Evolutionary conservation across 2,113 vertebrate genomes (phyloP).

Genomic region (Holacanthus passer): DNA sequence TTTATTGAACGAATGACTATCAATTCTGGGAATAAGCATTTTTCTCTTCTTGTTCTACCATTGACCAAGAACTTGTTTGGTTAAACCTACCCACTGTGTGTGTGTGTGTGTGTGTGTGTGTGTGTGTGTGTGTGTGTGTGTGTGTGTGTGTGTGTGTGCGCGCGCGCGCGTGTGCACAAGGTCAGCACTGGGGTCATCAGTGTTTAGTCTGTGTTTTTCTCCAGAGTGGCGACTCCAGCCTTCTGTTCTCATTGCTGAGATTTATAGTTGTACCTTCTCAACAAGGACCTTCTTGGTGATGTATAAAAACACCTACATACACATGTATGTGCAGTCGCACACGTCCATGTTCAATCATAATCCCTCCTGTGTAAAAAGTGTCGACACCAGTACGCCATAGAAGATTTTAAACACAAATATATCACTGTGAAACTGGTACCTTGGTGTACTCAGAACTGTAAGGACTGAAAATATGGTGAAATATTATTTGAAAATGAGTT

Average conservation of each 20-base stretch:
- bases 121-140: slow-evolving; percentile 11
- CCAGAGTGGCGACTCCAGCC: slow-evolving; percentile 84
- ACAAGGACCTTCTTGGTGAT: slow-evolving; percentile 51
- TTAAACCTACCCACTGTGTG: not conserved
- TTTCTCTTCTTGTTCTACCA: not conserved
- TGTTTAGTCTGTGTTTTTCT: slow-evolving; percentile 87
- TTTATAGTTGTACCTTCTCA: slow-evolving; percentile 79
- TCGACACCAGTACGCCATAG: not conserved
- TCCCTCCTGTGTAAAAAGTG: not conserved
- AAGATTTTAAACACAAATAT: not conserved
- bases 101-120: slow-evolving; percentile 11
- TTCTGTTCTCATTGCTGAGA: slow-evolving; percentile 79
- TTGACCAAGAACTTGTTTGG: not conserved
- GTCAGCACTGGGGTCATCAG: slow-evolving; percentile 70
- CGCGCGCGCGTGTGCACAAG: slow-evolving; percentile 26
- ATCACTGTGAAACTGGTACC: not conserved
- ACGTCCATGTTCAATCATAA: not conserved
- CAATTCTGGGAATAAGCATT: not conserved
- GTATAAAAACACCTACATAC: not conserved
- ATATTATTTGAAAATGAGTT: not conserved
- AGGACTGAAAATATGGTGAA: not conserved
- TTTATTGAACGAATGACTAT: no score
- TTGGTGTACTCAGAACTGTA: not conserved
- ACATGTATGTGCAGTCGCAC: not conserved
- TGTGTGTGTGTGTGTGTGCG: slow-evolving; percentile 21